Evolutionary conservation across 2,113 vertebrate species (phyloP), one percentile per base, ranked within the genome.

Genomic region (Melierax canorus): DNA sequence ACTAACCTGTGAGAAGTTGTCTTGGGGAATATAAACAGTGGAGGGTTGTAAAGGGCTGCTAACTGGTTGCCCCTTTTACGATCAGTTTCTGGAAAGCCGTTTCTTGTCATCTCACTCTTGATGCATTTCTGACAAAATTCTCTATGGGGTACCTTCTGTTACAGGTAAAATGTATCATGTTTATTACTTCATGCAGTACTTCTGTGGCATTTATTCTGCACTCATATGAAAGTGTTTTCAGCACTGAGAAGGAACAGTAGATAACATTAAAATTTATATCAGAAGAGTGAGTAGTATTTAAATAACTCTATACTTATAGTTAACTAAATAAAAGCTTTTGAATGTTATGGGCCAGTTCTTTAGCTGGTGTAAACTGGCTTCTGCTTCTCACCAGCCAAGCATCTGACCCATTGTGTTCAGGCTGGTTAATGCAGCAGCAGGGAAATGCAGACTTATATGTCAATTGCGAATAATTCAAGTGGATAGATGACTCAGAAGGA

Each of bases 401-500:
- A 46, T 95, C 84, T 88, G 89, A 96, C 46, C 43, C 59, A 64
- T 92, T 82, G 75, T 94, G 46, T 79, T 97, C 69, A 92, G 76
- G 48, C 43, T 96, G 94, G 88, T 81, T 97, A 97, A 95, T 91
- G 74, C 81, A 95, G 78, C 83, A 82, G 66, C 77, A 72, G 58
- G 59, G 51, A 97, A 96, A 97, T 75, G 74, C 91, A 94, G 72
- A 94, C 96, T 97, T 92, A 91, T 95, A 82, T 94, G 84, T 88
- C 92, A 96, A 93, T 83, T 94, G 93, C 94, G 78, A 96, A 96
- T 94, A 97, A 97, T 92, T 93, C 95, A 66, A 96, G 90, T 95
- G 95, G 88, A 91, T 91, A 89, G 96, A 95, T 96, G 96, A 92
- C 90, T 97, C 86, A 95, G 84, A 90, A 97, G 93, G 92, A 97